Evolutionary conservation across 2,797 vertebrate genomes (phyloP).

Genomic region (Prionace glauca): DNA sequence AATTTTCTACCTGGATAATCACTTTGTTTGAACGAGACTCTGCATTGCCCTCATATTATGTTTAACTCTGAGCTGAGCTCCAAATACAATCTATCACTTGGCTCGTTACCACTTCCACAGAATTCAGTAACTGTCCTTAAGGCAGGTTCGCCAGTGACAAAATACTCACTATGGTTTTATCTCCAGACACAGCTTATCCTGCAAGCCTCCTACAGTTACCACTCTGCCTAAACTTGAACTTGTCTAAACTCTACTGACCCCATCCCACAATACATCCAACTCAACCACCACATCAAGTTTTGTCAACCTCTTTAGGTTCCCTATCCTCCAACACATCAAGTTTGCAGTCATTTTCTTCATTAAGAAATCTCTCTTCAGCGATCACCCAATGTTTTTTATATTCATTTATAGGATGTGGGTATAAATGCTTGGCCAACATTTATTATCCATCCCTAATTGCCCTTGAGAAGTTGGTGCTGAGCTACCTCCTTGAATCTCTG

Average conservation of each 20-base stretch:
- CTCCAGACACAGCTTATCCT: neutral
- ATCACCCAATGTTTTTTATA: neutral
- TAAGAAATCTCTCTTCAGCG: neutral
- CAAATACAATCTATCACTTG: neutral
- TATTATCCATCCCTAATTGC: too few species aligned
- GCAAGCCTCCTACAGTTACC: neutral
- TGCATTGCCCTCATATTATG: neutral
- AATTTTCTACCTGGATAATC: neutral
- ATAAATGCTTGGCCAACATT: too few species aligned
- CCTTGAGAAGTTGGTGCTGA: too few species aligned
- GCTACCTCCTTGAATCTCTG: too few species aligned
- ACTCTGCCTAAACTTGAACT: neutral
- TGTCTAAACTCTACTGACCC: neutral
- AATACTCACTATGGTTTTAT: neutral
- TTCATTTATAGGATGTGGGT: too few species aligned
- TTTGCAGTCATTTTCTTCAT: neutral
- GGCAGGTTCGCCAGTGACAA: neutral
- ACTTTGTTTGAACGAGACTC: neutral
- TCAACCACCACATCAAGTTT: neutral
- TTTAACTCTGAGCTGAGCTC: neutral
- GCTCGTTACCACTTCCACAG: neutral
- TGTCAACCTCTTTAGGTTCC: neutral
- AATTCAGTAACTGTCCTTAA: neutral
- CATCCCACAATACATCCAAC: neutral
- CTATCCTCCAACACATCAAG: neutral